Conservation (phyloP, 2,797 vertebrate species). For the Sebastes oblongus region DNA sequence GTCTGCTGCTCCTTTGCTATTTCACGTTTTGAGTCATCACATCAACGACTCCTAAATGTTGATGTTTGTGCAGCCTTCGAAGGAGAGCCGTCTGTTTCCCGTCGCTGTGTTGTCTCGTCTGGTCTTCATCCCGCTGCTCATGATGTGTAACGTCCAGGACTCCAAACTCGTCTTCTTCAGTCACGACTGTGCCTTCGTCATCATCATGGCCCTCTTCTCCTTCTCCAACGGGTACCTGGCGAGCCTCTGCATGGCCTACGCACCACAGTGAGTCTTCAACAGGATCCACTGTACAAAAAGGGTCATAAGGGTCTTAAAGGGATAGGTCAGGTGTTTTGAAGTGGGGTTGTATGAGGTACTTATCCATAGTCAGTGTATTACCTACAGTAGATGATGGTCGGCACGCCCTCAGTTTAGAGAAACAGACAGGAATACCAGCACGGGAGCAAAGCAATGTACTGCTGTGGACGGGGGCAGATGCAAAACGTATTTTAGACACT, state of each 20-base stretch:
- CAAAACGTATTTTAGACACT: no score
- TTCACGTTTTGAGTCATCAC: neutral
- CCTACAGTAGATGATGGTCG: no score
- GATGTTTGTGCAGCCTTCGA: conserved; percentile 81
- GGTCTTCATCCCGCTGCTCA: conserved; percentile 89
- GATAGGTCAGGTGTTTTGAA: neutral
- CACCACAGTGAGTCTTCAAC: conserved; percentile 88
- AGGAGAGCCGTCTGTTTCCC: conserved; percentile 85
- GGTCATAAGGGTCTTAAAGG: neutral
- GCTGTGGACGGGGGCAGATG: no score
- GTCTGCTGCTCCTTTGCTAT: conserved; percentile 32
- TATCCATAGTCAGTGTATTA: no score
- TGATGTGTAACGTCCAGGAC: conserved; percentile 87
- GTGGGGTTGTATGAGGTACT: no score
- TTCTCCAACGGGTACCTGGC: conserved; percentile 92
- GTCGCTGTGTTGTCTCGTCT: conserved; percentile 81
- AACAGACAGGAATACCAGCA: neutral
- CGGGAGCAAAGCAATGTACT: neutral
- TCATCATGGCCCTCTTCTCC: conserved; percentile 89
- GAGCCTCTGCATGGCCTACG: conserved; percentile 93
- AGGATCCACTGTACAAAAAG: neutral
- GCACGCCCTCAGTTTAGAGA: no score
- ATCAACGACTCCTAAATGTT: accelerated
- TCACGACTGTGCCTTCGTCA: conserved; percentile 86
- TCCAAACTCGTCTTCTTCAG: conserved; percentile 74